Base-by-base conservation (phyloP, 2,888 invertebrate genomes). In the Siphonodentalium dalli region DNA sequence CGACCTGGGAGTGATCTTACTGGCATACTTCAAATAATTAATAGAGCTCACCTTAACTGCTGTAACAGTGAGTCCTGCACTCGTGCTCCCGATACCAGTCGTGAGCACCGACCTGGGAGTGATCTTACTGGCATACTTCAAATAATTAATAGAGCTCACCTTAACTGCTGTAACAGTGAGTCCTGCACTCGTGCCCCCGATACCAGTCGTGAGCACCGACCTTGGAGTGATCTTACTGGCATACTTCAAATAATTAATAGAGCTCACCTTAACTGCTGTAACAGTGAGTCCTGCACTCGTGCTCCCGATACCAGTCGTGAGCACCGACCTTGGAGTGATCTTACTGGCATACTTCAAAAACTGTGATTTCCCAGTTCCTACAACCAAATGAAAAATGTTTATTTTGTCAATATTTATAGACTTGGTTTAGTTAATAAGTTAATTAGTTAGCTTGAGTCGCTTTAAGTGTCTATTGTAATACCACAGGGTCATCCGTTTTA, bases 361-460 rank as follows among this genome's bases (percentile, higher is more conserved):
- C 79, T 93, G 91, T 0, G 93, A 93, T 78, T 93, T 93, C 5
- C 92, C 93, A 1, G 93, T 92, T 13, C 93, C 93, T 75, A 89
- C 88, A 68, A 18, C 41, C 34, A 45, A 27, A 43, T 23, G 34
- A 7, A 21, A 38, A 9, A n/a, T n/a, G n/a, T n/a, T n/a, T n/a
- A n/a, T n/a, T n/a, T n/a, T n/a, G n/a, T n/a, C n/a, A n/a, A n/a
- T n/a, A n/a, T n/a, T n/a, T n/a, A n/a, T n/a, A n/a, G n/a, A n/a
- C n/a, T n/a, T n/a, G n/a, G n/a, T n/a, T n/a, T n/a, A n/a, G n/a
- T n/a, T n/a, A n/a, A n/a, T n/a, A n/a, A n/a, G n/a, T n/a, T n/a
- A n/a, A n/a, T n/a, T n/a, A n/a, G n/a, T n/a, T n/a, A n/a, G n/a
- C n/a, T n/a, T n/a, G n/a, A n/a, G n/a, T n/a, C n/a, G n/a, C n/a